phyloP scores from a whole-genome alignment of 2,888 invertebrate species.

The Nezara viridula region DNA sequence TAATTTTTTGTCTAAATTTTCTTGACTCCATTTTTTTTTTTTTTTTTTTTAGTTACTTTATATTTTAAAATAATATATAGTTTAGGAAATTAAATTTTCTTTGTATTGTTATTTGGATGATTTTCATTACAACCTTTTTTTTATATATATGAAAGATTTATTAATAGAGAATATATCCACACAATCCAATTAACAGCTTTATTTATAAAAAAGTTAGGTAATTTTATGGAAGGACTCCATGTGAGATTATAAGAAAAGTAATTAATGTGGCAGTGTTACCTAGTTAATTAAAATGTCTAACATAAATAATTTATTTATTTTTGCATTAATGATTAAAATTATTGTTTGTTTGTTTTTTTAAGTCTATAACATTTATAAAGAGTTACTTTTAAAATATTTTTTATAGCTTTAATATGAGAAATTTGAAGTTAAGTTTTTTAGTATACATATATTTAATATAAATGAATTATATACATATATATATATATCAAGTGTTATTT shows the following conservation, averaged over 20 bases:
- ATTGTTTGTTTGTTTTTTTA: conserved; percentile 19
- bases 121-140: background rate
- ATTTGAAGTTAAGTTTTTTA: conserved; percentile 37
- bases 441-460: conserved; percentile 1
- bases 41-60: background rate
- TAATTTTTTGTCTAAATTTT: background rate
- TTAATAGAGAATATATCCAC: too few species aligned
- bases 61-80: background rate
- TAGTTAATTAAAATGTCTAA: background rate
- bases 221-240: background rate
- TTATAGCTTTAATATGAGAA: conserved; percentile 40
- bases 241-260: background rate
- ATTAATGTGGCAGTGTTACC: conserved; percentile 25
- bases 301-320: conserved; percentile 43
- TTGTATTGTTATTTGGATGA: background rate
- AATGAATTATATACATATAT: background rate
- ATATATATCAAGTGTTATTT: conserved; percentile 31
- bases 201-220: background rate
- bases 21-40: background rate
- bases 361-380: background rate
- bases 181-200: background rate
- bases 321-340: background rate
- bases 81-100: background rate
- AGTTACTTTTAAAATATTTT: conserved; percentile 4
- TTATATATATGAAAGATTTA: background rate